Percentiles rank a stretch among this genome's conserved stretches.
These are phyloP conservation scores for Emydoidea blandingii DNA, from an alignment of 2,797 vertebrate genomes.

Conservation along the genomic window DNA sequence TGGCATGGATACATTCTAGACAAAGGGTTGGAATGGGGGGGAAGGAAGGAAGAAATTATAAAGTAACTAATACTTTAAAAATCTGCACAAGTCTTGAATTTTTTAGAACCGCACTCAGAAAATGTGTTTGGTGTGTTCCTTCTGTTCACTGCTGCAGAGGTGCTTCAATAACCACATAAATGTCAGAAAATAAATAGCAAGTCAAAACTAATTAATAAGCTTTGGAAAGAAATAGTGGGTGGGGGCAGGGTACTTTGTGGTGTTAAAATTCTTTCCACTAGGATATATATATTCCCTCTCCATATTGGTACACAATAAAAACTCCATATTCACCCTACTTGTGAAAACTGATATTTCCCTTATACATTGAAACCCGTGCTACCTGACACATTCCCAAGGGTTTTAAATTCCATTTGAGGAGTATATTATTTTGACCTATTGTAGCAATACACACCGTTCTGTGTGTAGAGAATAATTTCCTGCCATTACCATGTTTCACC, in stretches of 20 bases:
- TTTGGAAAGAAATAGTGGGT: neutral
- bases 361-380: neutral
- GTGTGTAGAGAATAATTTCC: neutral
- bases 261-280: neutral
- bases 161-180: conserved; percentile 52
- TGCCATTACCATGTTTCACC: neutral
- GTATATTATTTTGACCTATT: conserved; percentile 2
- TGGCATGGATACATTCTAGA: conserved; percentile 49
- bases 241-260: neutral
- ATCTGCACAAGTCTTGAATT: conserved; percentile 56
- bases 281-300: neutral
- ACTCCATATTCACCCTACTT: conserved; percentile 5
- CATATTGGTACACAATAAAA: neutral
- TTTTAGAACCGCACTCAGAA: neutral
- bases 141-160: conserved; percentile 12
- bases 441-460: neutral
- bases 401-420: conserved; percentile 21
- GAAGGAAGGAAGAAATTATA: conserved; percentile 49
- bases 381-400: neutral
- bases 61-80: conserved; percentile 54
- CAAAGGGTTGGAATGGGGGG: conserved; percentile 28
- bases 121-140: conserved; percentile 22
- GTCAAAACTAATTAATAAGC: conserved; percentile 39
- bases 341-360: conserved; percentile 39
- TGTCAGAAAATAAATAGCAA: conserved; percentile 43